Percentiles rank a stretch among this genome's conserved stretches.
Evolutionary conservation across 2,113 vertebrate species (phyloP).

Genomic region (Lepidothrix coronata): DNA sequence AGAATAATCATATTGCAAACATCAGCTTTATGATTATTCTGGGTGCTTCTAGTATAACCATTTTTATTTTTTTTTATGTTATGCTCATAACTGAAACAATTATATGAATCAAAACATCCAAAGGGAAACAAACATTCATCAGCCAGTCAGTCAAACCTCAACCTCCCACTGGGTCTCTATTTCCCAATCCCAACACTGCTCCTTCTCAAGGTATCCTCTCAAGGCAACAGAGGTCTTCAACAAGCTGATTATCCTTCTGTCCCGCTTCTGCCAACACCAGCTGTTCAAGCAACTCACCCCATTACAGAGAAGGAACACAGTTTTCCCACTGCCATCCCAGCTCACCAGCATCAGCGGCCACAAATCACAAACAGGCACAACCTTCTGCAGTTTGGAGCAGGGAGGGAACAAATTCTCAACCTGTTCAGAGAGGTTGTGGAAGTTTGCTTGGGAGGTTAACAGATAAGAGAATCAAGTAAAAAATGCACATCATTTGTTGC

Average conservation of each 20-base stretch:
- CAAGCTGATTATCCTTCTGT: accelerated
- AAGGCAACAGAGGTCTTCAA: neutral
- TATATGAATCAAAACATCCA: neutral
- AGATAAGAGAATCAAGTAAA: neutral
- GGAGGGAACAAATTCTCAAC: neutral
- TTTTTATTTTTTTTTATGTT: neutral
- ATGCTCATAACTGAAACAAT: neutral
- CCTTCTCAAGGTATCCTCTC: neutral
- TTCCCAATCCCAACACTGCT: neutral
- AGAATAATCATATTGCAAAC: neutral
- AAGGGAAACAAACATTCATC: neutral
- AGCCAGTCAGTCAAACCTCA: neutral
- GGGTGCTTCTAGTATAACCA: neutral
- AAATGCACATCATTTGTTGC: neutral
- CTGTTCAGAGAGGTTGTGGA: neutral
- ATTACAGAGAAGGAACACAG: accelerated
- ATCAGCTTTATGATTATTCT: slow-evolving; percentile 1
- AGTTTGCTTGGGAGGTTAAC: neutral
- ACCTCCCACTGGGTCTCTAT: neutral
- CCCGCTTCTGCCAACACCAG: neutral
- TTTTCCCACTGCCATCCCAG: neutral
- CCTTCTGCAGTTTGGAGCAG: neutral
- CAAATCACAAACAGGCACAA: neutral
- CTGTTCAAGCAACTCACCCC: neutral
- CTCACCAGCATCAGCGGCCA: neutral